Conservation (phyloP, 1,140 invertebrate species). For the Drosophila gunungcola region DNA sequence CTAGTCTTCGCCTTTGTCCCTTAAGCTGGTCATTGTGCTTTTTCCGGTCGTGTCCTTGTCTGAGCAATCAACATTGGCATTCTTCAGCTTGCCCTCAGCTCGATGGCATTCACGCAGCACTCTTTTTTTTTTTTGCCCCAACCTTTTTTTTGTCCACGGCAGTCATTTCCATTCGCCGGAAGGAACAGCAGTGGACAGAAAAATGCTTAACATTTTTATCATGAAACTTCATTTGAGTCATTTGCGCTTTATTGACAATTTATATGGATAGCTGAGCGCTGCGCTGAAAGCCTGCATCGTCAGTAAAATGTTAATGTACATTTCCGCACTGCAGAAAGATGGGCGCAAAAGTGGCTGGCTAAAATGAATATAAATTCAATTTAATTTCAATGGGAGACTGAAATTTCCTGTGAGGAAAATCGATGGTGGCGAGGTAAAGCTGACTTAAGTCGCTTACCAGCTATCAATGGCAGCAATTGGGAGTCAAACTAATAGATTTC, state of each 20-base stretch:
- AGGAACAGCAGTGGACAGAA: not conserved
- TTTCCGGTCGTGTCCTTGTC: constrained; percentile 41
- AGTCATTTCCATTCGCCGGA: constrained; percentile 42
- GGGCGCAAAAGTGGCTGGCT: constrained; percentile 24
- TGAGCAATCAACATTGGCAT: constrained; percentile 56
- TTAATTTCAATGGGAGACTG: constrained; percentile 36
- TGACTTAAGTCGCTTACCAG: constrained; percentile 16
- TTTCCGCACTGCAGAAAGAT: constrained; percentile 26
- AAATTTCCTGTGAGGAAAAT: constrained; percentile 7
- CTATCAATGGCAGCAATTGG: constrained; percentile 20
- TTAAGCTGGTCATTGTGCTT: constrained; percentile 36
- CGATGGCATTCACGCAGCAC: constrained; percentile 20
- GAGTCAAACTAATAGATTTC: constrained; percentile 39
- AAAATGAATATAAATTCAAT: constrained; percentile 40
- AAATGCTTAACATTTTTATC: constrained; percentile 52
- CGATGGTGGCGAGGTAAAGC: constrained; percentile 2
- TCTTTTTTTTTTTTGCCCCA: not conserved
- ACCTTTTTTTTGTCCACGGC: constrained; percentile 24
- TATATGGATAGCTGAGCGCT: constrained; percentile 37
- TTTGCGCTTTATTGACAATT: constrained; percentile 63
- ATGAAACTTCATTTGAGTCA: constrained; percentile 47
- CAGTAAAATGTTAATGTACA: constrained; percentile 37
- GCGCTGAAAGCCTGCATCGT: constrained; percentile 8
- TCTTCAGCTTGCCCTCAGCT: constrained; percentile 35
- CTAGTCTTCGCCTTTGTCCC: constrained; percentile 26